Base-by-base conservation (phyloP, 2,113 vertebrate species). In the Ammodytes dubius region DNA sequence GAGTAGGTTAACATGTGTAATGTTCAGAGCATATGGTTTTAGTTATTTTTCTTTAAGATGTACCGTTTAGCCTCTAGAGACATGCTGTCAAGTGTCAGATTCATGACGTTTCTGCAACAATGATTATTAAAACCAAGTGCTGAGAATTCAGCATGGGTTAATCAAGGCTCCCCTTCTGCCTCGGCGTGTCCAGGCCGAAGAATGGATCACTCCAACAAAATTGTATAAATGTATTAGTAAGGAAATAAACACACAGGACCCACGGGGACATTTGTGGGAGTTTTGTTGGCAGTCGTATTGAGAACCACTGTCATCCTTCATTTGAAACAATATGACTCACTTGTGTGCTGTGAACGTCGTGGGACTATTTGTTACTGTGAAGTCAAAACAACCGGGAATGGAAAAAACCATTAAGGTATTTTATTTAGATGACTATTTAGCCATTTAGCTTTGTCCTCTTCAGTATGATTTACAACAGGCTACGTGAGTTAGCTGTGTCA, bases 311-410 rank as follows among this genome's bases (percentile, higher is more conserved):
- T 86, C 89, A 82, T 74, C 17, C 70, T n/a, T 77, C 66, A 87
- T 92, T 91, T 87, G 72, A 88, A 89, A 74, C 74, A 59, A 43
- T 86, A 84, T 91, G 85, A 81, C 85, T 92, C 82, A 79, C 60
- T 56, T 12, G 43, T 17, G 47, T 81, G 69, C 63, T 73, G 67
- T 79, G 63, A 86, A 83, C 71, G 73, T 59, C 49, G 9, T 2
- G 0, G 40, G 35, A 15, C n/a, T 15, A 35, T 83, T 74, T 77
- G 70, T 61, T 2, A 79, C 65, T 39, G 6, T 45, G 15, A 19
- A 59, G 77, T 88, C 85, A 75, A 82, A 87, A 84, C 69, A 82
- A 75, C 11, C 14, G n/a, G 58, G 45, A 75, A 76, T 70, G 71
- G 60, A 89, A 83, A 73, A 83, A 27, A 27, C 27, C 17, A 42